Evolutionary conservation across 2,888 invertebrate species (phyloP).

Genomic region (Ctenicera cuprea): DNA sequence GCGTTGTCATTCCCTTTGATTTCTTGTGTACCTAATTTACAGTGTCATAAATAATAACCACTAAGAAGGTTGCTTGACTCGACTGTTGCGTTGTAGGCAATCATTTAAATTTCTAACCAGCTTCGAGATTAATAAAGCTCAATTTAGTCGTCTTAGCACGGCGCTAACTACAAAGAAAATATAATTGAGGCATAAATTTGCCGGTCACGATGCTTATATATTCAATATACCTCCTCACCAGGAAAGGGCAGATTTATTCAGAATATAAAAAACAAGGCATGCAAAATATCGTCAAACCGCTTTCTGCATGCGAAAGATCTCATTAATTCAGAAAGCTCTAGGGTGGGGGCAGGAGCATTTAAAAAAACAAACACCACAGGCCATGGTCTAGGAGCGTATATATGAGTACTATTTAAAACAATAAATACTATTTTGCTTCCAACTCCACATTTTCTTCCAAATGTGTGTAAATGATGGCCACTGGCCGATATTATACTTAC

Average conservation of each 20-base stretch:
- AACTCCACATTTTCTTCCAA: too few species aligned
- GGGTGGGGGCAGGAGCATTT: too few species aligned
- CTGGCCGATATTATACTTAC: too few species aligned
- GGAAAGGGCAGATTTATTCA: conserved; percentile 25
- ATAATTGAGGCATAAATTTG: conserved; percentile 53
- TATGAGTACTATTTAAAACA: too few species aligned
- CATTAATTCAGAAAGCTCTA: too few species aligned
- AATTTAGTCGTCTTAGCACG: conserved; percentile 55
- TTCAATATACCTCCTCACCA: conserved; percentile 19
- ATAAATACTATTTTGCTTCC: too few species aligned
- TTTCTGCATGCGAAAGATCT: conserved; percentile 4
- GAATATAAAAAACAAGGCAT: conserved; percentile 6
- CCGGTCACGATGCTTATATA: conserved; percentile 46
- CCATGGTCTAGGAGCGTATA: too few species aligned
- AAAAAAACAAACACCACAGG: too few species aligned
- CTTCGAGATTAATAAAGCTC: conserved; percentile 52
- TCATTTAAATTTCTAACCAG: conserved; percentile 51
- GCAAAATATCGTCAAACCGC: background rate
- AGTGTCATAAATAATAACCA: conserved; percentile 58
- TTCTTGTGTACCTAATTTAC: conserved; percentile 56
- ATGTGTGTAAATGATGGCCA: too few species aligned
- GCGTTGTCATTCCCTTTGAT: conserved; percentile 52
- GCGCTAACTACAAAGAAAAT: conserved; percentile 55
- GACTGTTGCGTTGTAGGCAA: conserved; percentile 39
- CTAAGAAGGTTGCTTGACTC: conserved; percentile 50